These are phyloP conservation scores for Anthrax anthrax DNA, from an alignment of 2,888 invertebrate species.

Conservation along the genomic window DNA sequence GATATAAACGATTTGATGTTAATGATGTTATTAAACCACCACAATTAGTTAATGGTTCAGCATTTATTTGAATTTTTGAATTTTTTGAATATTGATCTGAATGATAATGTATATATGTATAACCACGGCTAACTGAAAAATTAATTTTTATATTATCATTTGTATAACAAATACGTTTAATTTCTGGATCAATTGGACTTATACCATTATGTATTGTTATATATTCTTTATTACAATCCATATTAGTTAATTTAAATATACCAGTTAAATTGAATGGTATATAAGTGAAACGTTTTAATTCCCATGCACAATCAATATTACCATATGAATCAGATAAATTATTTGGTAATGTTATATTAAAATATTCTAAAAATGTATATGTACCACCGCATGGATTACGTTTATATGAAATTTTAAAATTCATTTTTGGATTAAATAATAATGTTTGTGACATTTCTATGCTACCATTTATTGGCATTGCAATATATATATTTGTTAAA, in stretches of 20 bases:
- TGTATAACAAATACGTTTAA: slow-evolving; percentile 40
- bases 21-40: slow-evolving; percentile 39
- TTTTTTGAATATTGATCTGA: slow-evolving; percentile 29
- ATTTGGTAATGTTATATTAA: slow-evolving; percentile 14
- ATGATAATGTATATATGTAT: slow-evolving; percentile 55
- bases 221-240: slow-evolving; percentile 41
- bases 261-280: slow-evolving; percentile 10
- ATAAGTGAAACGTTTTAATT: slow-evolving; percentile 28
- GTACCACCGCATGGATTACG: slow-evolving; percentile 49
- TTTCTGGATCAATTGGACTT: slow-evolving; percentile 26
- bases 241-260: too few relatives aligned
- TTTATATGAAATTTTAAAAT: background rate
- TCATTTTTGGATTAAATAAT: background rate
- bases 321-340: slow-evolving; percentile 11
- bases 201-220: slow-evolving; percentile 38
- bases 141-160: slow-evolving; percentile 9
- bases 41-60: slow-evolving; percentile 30
- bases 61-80: slow-evolving; percentile 22
- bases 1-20: slow-evolving; percentile 26
- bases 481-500: too few relatives aligned
- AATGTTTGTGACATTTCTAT: background rate
- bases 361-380: slow-evolving; percentile 28
- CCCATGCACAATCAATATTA: slow-evolving; percentile 62
- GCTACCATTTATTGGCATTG: too few relatives aligned
- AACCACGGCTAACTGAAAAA: slow-evolving; percentile 27